A percentile compares a stretch with the other conserved stretches of the same genome.
Evolutionary conservation across 2,113 vertebrate genomes (phyloP).

Genomic region (Grammomys dolichurus): DNA sequence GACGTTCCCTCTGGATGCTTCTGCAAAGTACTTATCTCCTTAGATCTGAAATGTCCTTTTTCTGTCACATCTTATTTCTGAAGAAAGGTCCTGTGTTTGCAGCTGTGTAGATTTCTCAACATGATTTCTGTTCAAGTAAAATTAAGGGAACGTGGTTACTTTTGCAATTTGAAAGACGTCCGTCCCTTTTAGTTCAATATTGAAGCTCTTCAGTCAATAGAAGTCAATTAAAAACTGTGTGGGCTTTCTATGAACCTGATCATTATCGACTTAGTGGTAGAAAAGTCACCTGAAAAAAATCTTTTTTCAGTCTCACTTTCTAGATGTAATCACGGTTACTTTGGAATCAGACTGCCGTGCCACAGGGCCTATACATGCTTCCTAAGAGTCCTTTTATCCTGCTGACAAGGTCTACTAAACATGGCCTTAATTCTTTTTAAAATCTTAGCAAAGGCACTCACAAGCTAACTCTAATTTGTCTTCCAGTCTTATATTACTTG

Average conservation of each 20-base stretch:
- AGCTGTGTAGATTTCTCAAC: not conserved
- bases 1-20: not conserved
- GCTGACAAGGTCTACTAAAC: constrained; percentile 23
- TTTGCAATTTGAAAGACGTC: not conserved
- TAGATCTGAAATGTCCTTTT: not conserved
- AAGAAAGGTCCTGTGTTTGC: not conserved
- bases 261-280: not conserved
- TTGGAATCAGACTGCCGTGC: not conserved
- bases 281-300: not conserved
- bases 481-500: constrained; percentile 38
- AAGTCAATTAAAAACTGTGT: not conserved
- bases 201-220: not conserved
- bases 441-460: not conserved
- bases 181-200: not conserved
- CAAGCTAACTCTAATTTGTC: constrained; percentile 18
- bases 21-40: not conserved
- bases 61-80: not conserved
- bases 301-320: not conserved
- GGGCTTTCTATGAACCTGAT: not conserved
- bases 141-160: not conserved
- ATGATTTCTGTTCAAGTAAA: constrained; percentile 1
- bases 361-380: not conserved
- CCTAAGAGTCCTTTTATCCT: not conserved
- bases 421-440: not conserved
- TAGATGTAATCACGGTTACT: constrained; percentile 6